Percentiles rank a stretch among this genome's conserved stretches.
phyloP scores from a whole-genome alignment of 2,113 vertebrate species.

The Callopanchax toddi region DNA sequence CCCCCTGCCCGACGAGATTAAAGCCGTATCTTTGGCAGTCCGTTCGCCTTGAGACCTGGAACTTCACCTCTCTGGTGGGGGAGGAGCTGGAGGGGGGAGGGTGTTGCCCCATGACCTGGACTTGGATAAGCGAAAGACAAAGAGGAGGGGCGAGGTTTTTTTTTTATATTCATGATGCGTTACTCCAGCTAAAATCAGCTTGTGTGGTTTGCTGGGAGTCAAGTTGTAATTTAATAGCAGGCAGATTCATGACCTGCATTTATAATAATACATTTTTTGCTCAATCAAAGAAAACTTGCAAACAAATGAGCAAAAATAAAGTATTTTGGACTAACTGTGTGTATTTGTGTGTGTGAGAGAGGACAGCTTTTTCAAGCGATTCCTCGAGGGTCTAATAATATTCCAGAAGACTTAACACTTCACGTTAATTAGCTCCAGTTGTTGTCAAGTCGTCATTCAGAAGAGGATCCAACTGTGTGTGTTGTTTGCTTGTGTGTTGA shows the following conservation, averaged over 20 bases:
- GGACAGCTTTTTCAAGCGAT: background rate
- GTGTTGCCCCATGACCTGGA: no score
- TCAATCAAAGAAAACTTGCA: background rate
- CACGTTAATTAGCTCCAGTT: conserved; percentile 6
- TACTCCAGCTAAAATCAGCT: no score
- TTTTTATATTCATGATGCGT: no score
- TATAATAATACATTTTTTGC: background rate
- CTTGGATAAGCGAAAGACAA: no score
- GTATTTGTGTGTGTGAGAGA: background rate
- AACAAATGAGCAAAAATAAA: background rate
- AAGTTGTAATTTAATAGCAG: background rate
- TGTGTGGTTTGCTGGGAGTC: no score
- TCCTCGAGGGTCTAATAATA: conserved; percentile 19
- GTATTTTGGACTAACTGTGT: background rate
- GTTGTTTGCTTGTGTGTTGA: conserved; percentile 24
- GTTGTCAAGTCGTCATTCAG: conserved; percentile 10
- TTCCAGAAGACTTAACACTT: conserved; percentile 6
- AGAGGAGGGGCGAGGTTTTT: no score
- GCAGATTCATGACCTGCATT: background rate
- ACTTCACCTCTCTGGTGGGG: no score
- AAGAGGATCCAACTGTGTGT: conserved; percentile 6
- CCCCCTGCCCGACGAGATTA: no score
- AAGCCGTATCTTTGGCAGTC: no score
- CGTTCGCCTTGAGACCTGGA: no score
- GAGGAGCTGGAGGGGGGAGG: no score